Base-by-base conservation (phyloP, 2,113 vertebrate species). In the Alethe diademata region DNA sequence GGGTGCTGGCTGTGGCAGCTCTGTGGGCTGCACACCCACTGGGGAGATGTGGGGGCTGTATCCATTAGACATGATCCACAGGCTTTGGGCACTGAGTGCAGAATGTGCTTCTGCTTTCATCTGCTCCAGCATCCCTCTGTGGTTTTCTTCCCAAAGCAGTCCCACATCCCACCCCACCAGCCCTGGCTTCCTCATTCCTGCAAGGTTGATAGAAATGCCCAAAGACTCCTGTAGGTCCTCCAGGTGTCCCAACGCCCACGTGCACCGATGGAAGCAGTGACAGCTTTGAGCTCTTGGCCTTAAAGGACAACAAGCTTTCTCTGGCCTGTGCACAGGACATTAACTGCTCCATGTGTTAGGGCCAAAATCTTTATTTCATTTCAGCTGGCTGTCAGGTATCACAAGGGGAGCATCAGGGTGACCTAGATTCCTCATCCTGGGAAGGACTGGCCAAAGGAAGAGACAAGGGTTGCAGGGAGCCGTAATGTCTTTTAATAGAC, bases 1-100 rank as follows among this genome's bases (percentile, higher is more conserved):
- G 11, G n/a, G 3, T 57, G 51, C 87, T 3, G 18, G 43, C 5
- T 8, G 0, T 10, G 45, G 64, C 69, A 3, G 22, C 31, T 57
- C 31, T 1, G 5, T 5, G 8, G 48, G 36, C 19, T 58, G 1
- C 9, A n/a, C 53, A 24, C 20, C 19, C 4, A 0, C 1, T 12
- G 42, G 20, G 62, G 70, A 42, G 24, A 2, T 14, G 9, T 13
- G 45, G 23, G 48, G 48, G 53, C 61, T 12, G 11, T 23, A 10
- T 20, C 38, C 10, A 2, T 3, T 3, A 16, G n/a, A 25, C 1
- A 0, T 8, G 14, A 6, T 7, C 50, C 0, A 0, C 1, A 7
- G 58, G 58, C 16, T 66, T 58, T 73, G 65, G 67, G 8, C 8
- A 0, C 1, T 11, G 51, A 74, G 57, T 2, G 17, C 5, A 33